phyloP scores from a whole-genome alignment of 2,888 invertebrate species.

The Lasioglossum marginatum region DNA sequence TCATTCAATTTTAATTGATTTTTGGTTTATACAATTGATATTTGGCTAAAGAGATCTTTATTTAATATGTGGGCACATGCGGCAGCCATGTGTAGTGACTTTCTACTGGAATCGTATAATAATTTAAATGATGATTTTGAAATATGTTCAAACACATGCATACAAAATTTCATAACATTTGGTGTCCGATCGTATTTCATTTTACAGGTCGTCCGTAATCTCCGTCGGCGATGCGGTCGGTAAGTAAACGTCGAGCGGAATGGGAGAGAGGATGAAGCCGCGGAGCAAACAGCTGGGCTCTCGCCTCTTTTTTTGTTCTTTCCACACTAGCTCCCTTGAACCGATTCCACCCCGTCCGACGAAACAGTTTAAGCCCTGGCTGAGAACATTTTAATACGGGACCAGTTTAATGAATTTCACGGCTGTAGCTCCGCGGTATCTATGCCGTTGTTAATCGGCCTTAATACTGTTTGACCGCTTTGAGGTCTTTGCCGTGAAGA shows the following conservation, averaged over 20 bases:
- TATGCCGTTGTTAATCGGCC: slow-evolving; percentile 34
- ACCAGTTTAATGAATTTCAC: slow-evolving; percentile 51
- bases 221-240: slow-evolving; percentile 23
- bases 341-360: neutral
- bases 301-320: slow-evolving; percentile 14
- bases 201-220: neutral
- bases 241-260: slow-evolving; percentile 42
- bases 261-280: slow-evolving; percentile 41
- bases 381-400: slow-evolving; percentile 38
- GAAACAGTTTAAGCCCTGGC: slow-evolving; percentile 25
- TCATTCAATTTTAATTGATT: no score
- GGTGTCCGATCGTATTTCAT: neutral
- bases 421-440: slow-evolving; percentile 3
- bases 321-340: neutral
- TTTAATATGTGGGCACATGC: no score
- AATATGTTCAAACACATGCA: no score
- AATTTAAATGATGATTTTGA: no score
- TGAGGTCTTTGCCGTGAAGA: slow-evolving; percentile 16
- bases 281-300: slow-evolving; percentile 47
- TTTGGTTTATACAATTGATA: no score
- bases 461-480: slow-evolving; percentile 15
- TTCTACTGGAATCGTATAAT: no score
- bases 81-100: no score
- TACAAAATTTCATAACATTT: neutral
- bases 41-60: no score